phyloP scores from a whole-genome alignment of 2,113 vertebrate genomes.

The Herpailurus yagouaroundi region DNA sequence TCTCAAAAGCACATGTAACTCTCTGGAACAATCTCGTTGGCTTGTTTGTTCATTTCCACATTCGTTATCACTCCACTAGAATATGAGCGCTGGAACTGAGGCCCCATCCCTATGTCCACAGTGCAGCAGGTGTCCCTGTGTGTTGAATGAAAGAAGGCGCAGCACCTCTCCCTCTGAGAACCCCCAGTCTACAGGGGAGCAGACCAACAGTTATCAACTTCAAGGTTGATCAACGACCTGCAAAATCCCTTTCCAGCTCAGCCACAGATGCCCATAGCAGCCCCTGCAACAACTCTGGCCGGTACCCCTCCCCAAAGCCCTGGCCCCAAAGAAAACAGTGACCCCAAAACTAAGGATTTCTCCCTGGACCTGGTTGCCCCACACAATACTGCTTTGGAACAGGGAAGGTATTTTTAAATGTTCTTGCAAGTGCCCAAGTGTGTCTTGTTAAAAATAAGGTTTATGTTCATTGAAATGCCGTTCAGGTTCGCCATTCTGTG shows the following conservation, averaged over 20 bases:
- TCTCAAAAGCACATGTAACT: not conserved
- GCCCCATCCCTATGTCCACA: not conserved
- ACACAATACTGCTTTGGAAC: slow-evolving; percentile 49
- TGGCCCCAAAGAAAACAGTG: not conserved
- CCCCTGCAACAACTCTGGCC: not conserved
- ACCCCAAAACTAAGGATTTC: slow-evolving; percentile 39
- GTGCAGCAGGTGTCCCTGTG: not conserved
- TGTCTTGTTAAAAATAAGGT: slow-evolving; percentile 81
- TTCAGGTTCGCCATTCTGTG: slow-evolving; percentile 51
- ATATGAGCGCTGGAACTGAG: not conserved
- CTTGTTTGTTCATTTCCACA: not conserved
- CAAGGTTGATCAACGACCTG: not conserved
- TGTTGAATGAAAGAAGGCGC: not conserved
- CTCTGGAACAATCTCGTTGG: too few relatives aligned
- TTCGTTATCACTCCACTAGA: not conserved
- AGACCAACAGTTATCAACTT: not conserved
- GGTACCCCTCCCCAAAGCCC: not conserved
- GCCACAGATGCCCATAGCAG: fast-evolving
- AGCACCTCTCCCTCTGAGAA: not conserved
- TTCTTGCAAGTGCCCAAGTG: slow-evolving; percentile 73
- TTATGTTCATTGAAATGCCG: slow-evolving; percentile 76
- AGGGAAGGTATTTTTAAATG: slow-evolving; percentile 79
- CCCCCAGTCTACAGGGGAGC: not conserved
- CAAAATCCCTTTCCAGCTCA: not conserved
- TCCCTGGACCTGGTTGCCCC: slow-evolving; percentile 48